Evolutionary conservation across 2,113 vertebrate genomes (phyloP).

Genomic region (Apteryx mantelli): DNA sequence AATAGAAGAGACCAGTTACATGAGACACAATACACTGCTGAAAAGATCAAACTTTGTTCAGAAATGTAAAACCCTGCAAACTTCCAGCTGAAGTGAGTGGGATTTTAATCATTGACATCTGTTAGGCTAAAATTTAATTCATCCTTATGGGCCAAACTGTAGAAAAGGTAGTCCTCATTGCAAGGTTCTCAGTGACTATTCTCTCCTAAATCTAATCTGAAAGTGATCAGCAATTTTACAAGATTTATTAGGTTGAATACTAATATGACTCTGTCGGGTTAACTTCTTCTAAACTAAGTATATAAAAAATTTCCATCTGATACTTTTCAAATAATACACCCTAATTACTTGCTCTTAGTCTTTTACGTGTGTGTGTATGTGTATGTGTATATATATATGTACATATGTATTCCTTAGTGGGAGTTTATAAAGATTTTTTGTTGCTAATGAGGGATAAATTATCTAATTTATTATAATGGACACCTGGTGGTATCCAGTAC

Average conservation of each 20-base stretch:
- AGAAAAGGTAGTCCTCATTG: conserved; percentile 4
- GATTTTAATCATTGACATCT: not conserved
- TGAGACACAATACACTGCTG: not conserved
- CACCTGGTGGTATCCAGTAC: not conserved
- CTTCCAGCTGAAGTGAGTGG: not conserved
- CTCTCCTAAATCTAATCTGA: conserved; percentile 28
- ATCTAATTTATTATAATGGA: not conserved
- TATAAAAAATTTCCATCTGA: not conserved
- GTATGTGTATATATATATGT: not conserved
- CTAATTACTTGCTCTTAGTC: not conserved
- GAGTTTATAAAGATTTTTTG: not conserved
- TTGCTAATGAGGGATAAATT: not conserved
- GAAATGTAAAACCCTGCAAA: not conserved
- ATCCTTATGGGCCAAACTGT: not conserved
- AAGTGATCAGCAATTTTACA: not conserved
- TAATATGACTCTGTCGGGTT: not conserved
- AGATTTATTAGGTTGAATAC: not conserved
- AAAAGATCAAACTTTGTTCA: not conserved
- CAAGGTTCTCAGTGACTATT: not conserved
- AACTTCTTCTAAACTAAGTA: not conserved
- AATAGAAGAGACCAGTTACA: not conserved
- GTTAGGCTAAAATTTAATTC: not conserved
- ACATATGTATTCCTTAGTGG: not conserved
- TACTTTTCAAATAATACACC: not conserved
- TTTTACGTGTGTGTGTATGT: not conserved